Evolutionary conservation across 2,113 vertebrate species (phyloP), one percentile per base, ranked within the genome.

Genomic region (Mirounga angustirostris): DNA sequence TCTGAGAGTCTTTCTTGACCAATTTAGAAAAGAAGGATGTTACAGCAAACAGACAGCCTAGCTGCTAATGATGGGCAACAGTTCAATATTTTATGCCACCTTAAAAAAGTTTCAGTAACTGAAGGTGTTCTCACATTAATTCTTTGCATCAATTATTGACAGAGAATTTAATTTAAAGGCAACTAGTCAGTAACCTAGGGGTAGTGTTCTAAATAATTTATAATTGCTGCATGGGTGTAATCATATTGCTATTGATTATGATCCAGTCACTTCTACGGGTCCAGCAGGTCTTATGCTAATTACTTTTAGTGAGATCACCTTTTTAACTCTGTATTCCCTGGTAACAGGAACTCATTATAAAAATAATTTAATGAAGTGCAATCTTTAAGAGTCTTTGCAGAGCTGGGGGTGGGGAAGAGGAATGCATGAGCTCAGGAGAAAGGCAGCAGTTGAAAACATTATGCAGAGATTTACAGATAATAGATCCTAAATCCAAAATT

Each of bases 131-230:
- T 99, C 99, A 99, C 99, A 99, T 99, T 99, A 99, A 99, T 99
- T 99, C 99, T 98, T 99, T 99, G 99, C 99, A 99, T 99, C 99
- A 99, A 99, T 99, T 99, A 99, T 99, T 99, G 99, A 99, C 99
- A 99, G 99, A 99, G 99, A 99, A 99, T 99, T 99, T 99, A 99
- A 99, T 99, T 99, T 99, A 99, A 99, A 99, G 99, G 99, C 98
- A 99, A 99, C 99, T 99, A 99, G 99, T 99, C 99, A 99, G 99
- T 99, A 99, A 99, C 99, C 99, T 99, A 98, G 98, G 99, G 99
- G 98, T 99, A 99, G 99, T 99, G 99, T 99, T 99, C 99, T 99
- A 99, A 99, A 99, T 99, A 99, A 99, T 99, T 99, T 99, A 99
- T 99, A 99, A 99, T 99, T 99, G 99, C 99, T 98, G 98, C 99